phyloP scores from a whole-genome alignment of 2,113 vertebrate genomes.

The Thryonomys swinderianus region DNA sequence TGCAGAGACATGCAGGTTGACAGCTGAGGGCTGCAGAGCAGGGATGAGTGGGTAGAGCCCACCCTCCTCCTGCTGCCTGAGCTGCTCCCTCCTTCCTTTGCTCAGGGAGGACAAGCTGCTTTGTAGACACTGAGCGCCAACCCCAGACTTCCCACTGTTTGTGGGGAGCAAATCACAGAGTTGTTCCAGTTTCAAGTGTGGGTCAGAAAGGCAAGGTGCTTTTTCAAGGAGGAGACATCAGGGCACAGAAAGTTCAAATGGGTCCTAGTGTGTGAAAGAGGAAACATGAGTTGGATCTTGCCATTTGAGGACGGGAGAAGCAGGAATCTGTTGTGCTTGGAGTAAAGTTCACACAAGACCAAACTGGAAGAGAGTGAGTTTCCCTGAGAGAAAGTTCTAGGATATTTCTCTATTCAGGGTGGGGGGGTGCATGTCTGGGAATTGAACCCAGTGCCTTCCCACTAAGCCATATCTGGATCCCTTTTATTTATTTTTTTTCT shows the following conservation, averaged over 20 bases:
- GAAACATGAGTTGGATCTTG: no score
- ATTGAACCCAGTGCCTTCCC: background rate
- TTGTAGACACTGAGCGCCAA: background rate
- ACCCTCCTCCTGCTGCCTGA: background rate
- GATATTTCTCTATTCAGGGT: background rate
- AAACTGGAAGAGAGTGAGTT: accelerated
- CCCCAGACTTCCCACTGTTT: background rate
- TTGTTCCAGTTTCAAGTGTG: no score
- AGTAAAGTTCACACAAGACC: accelerated
- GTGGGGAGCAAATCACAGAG: no score
- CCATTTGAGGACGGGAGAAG: background rate
- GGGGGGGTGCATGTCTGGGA: background rate
- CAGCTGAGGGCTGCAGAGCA: background rate
- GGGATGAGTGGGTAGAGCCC: background rate
- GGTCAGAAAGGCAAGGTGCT: background rate
- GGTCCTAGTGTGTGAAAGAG: accelerated
- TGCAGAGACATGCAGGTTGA: background rate
- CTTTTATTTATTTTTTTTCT: background rate
- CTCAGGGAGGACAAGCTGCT: background rate
- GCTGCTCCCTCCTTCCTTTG: background rate
- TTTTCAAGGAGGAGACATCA: no score
- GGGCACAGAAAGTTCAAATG: accelerated
- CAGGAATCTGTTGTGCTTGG: background rate
- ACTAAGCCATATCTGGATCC: background rate
- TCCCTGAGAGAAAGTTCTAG: background rate